These are phyloP conservation scores for Plectrocnemia conspersa DNA, from an alignment of 1,140 invertebrate genomes.

Conservation along the genomic window DNA sequence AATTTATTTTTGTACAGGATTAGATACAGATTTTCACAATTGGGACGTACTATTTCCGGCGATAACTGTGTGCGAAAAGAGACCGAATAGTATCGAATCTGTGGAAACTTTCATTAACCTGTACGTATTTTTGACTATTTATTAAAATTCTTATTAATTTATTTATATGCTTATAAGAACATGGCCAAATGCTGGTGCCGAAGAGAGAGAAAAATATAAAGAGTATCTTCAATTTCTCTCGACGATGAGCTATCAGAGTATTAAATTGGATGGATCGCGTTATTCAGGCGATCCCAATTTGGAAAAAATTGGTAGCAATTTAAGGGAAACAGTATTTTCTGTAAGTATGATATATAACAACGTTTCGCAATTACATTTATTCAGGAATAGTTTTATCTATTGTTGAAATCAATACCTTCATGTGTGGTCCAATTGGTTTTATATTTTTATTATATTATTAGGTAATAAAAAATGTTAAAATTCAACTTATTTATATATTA, in stretches of 20 bases:
- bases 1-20: constrained; percentile 46
- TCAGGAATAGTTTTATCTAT: too few species aligned
- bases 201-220: constrained; percentile 27
- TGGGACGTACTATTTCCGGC: constrained; percentile 69
- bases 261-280: constrained; percentile 38
- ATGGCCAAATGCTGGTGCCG: constrained; percentile 23
- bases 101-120: constrained; percentile 47
- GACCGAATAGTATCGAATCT: constrained; percentile 48
- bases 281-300: constrained; percentile 39
- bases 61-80: constrained; percentile 58
- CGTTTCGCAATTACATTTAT: too few species aligned
- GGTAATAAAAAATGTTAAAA: too few species aligned
- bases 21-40: constrained; percentile 69
- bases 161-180: constrained; percentile 17
- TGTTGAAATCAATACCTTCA: too few species aligned
- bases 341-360: constrained; percentile 36
- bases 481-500: too few species aligned
- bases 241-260: constrained; percentile 43
- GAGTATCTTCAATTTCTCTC: constrained; percentile 45
- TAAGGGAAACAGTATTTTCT: constrained; percentile 45
- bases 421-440: background rate
- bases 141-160: background rate
- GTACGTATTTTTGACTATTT: constrained; percentile 36
- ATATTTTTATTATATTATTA: too few species aligned
- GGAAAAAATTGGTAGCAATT: constrained; percentile 35